Base-by-base conservation (phyloP, 1,140 invertebrate species). In the Aphelenchoides besseyi region DNA sequence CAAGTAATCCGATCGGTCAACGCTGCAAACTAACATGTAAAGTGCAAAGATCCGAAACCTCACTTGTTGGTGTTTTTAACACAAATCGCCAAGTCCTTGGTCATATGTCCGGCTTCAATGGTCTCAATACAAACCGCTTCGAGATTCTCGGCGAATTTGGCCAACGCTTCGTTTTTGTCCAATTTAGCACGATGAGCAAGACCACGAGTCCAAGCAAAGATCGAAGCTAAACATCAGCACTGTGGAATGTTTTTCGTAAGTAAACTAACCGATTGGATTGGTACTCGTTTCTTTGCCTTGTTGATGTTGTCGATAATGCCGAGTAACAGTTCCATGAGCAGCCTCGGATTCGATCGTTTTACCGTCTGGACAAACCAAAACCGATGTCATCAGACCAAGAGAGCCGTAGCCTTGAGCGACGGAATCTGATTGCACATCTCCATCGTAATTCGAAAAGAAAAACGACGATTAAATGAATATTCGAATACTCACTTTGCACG, bases 81-180 rank as follows among this genome's bases (percentile, higher is more conserved):
- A 85, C 95, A 97, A 85, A 97, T 94, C 37, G 95, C 95, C 80
- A 98, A 88, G 89, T 98, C 95, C 85, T 98, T 98, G 26, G 95
- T 98, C 93, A 98, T 95, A 59, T 88, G 87, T 26, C 94, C 95
- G 68, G 89, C 86, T 86, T 98, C 94, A 75, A 98, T 96, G 0
- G 95, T 97, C 73, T 92, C 90, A 68, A 97, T 87, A 85, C 94
- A 97, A 12, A 95, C 94, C 73, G 88, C 88, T 83, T 98, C 79
- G 29, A 80, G 68, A 61, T 77, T 81, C 12, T 69, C 41, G 37
- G 76, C 76, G 62, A 80, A 80, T n/a, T 52, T 71, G 3, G 37
- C 94, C 29, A 98, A 86, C 23, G 88, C 90, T 71, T 91, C 87
- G 81, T 97, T 97, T 62, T 91, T 89, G 82, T 97, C 95, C 32